These are phyloP conservation scores for Brachypodius melanocephalos DNA, from an alignment of 2,113 vertebrate genomes.

Conservation along the genomic window DNA sequence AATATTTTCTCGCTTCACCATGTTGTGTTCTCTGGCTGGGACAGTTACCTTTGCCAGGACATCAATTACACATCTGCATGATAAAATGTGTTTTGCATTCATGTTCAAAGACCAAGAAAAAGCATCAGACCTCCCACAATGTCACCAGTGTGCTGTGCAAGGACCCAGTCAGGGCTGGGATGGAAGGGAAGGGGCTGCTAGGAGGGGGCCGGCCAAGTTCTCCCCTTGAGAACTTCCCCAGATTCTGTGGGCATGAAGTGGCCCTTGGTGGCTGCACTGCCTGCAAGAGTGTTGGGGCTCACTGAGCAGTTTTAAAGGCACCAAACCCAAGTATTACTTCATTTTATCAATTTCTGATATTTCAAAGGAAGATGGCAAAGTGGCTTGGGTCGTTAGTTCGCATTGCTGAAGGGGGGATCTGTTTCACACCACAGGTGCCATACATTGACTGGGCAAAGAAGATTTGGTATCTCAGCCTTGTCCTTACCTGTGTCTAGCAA, in stretches of 20 bases:
- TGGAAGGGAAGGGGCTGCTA: too few relatives aligned
- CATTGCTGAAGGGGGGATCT: neutral
- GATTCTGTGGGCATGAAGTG: neutral
- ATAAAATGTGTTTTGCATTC: neutral
- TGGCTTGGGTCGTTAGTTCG: rapidly evolving
- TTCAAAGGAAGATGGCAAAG: neutral
- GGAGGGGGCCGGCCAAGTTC: rapidly evolving
- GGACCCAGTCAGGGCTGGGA: neutral
- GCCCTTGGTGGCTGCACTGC: neutral
- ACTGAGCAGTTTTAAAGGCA: neutral
- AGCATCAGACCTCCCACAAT: neutral
- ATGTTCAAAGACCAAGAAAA: neutral
- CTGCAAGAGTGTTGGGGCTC: neutral
- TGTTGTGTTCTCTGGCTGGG: neutral
- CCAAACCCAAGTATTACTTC: neutral
- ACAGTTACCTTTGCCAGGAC: neutral
- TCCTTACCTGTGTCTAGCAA: rapidly evolving
- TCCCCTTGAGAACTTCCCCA: neutral
- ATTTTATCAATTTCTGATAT: neutral
- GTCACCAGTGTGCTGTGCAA: neutral
- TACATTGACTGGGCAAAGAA: neutral
- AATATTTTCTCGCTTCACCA: neutral
- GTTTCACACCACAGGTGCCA: neutral
- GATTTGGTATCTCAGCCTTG: neutral
- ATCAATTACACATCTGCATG: neutral